A percentile compares a stretch with the other conserved stretches of the same genome.
phyloP scores from a whole-genome alignment of 2,888 invertebrate genomes.

The Drosophila affinis region DNA sequence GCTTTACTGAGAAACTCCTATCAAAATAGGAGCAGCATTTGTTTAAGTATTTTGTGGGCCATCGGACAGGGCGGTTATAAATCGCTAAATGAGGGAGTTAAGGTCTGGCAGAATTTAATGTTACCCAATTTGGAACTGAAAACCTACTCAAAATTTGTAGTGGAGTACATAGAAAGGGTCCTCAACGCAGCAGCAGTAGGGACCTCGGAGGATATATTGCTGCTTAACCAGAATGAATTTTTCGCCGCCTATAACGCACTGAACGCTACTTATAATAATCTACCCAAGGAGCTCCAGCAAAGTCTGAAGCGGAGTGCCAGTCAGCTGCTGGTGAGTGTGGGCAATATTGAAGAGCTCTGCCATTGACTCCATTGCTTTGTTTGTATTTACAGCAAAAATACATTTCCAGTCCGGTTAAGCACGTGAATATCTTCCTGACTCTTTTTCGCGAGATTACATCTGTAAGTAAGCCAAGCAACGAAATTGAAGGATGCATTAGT shows the following conservation, averaged over 20 bases:
- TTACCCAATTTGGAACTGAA: conserved; percentile 89
- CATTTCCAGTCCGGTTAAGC: conserved; percentile 75
- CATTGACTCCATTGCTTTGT: neutral
- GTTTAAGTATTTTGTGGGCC: conserved; percentile 90
- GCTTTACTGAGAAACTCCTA: conserved; percentile 88
- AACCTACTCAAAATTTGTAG: conserved; percentile 88
- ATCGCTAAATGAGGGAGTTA: conserved; percentile 88
- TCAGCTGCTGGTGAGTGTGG: conserved; percentile 71
- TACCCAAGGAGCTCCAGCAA: conserved; percentile 78
- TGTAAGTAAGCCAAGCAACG: conserved; percentile 55
- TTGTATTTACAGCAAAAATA: conserved; percentile 69
- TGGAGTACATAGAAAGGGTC: conserved; percentile 85
- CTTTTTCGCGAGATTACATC: conserved; percentile 75
- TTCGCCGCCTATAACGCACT: conserved; percentile 76
- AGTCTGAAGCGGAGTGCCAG: conserved; percentile 74
- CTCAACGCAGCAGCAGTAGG: conserved; percentile 59
- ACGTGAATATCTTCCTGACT: conserved; percentile 79
- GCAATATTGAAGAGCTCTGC: neutral
- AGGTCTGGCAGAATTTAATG: conserved; percentile 91
- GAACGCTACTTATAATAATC: conserved; percentile 60
- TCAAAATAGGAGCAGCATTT: conserved; percentile 90
- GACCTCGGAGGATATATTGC: conserved; percentile 37
- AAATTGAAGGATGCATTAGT: conserved; percentile 79
- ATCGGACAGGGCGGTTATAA: conserved; percentile 89
- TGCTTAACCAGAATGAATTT: conserved; percentile 74